Conservation (phyloP, 2,888 invertebrate species). For the Acronicta psi region DNA sequence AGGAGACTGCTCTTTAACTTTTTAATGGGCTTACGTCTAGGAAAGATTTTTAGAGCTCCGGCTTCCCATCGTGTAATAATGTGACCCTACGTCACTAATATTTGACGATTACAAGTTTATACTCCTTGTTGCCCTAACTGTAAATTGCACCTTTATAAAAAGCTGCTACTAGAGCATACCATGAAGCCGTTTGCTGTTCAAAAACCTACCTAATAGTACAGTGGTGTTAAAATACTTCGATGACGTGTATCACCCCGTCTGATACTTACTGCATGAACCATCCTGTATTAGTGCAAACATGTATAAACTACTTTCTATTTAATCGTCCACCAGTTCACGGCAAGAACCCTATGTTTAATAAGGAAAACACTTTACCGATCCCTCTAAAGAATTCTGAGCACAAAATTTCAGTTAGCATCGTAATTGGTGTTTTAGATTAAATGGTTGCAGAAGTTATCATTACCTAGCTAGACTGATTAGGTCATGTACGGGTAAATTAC, state of each 20-base stretch:
- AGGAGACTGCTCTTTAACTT: too few relatives aligned
- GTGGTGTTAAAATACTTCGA: background rate
- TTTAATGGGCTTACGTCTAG: too few relatives aligned
- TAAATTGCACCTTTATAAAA: too few relatives aligned
- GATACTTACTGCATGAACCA: conserved; percentile 26
- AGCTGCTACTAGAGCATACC: too few relatives aligned
- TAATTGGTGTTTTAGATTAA: conserved; percentile 26
- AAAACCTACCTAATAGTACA: too few relatives aligned
- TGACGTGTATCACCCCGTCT: background rate
- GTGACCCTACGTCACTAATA: too few relatives aligned
- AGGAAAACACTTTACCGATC: conserved; percentile 29
- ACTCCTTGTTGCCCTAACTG: too few relatives aligned
- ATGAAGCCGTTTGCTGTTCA: too few relatives aligned
- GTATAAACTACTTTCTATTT: conserved; percentile 49
- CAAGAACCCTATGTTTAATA: conserved; percentile 32
- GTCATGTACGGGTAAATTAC: conserved; percentile 18
- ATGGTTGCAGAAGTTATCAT: conserved; percentile 8
- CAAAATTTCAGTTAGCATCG: conserved; percentile 31
- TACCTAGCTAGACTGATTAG: conserved; percentile 15
- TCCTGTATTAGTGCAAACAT: conserved; percentile 43
- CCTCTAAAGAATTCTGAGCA: conserved; percentile 10
- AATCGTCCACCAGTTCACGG: conserved; percentile 46
- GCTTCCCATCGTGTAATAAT: too few relatives aligned
- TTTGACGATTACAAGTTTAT: too few relatives aligned
- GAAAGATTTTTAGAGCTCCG: too few relatives aligned